Base-by-base conservation (phyloP, 2,888 invertebrate species). In the Agrotis exclamationis region DNA sequence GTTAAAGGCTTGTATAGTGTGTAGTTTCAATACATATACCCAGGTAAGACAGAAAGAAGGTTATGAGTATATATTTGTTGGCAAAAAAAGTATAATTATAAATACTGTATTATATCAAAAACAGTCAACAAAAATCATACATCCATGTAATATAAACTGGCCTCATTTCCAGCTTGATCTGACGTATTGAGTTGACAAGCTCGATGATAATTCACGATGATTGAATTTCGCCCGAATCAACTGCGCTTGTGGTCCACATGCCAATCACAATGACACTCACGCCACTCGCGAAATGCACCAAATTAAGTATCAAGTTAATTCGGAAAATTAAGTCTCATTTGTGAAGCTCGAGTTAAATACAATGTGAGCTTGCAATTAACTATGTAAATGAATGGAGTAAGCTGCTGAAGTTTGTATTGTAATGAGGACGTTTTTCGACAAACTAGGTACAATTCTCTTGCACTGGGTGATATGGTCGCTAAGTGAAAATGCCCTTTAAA, bases 181-280 rank as follows among this genome's bases (percentile, higher is more conserved):
- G 65, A 44, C 50, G 28, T 28, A 57, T 51, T 48, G 59, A 63
- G 59, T 67, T 75, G 63, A 76, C 63, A 60, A 57, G 71, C 71
- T 56, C 60, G 60, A 70, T 79, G 67, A 76, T 68, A 65, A 81
- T 82, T 70, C 60, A 65, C 47, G 45, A 56, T 76, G 64, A 82
- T 82, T 77, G 63, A 62, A 79, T 82, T 44, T 16, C 22, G 47
- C 58, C 44, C 39, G 62, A 62, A 68, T 68, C 64, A 51, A 63
- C 48, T 66, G 48, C 20, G 59, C 47, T 50, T 24, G 63, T 45
- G 60, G 81, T 50, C 11, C 28, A 28, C 65, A 11, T 50, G 59
- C 63, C 82, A 63, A 76, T 67, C 81, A 67, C 20, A 51, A 67
- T 62, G 75, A 20, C 63, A 33, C 22, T 11, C 60, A 14, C 57